Conservation (phyloP, 2,888 invertebrate genomes). For the Drosophila birchii region DNA sequence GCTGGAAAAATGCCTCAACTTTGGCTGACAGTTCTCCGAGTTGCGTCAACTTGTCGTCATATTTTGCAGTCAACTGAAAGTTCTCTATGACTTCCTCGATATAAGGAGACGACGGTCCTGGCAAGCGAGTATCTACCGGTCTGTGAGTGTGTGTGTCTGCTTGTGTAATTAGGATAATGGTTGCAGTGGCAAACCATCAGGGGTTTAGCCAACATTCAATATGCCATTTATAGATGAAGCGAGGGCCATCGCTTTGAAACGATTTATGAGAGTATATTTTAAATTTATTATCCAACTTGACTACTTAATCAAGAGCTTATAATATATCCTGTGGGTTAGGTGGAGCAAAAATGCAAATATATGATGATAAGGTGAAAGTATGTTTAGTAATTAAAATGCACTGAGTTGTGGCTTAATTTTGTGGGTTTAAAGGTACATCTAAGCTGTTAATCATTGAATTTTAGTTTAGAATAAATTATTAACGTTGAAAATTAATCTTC, state of each 20-base stretch:
- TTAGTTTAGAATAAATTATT: no score
- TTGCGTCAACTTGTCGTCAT: slow-evolving; percentile 64
- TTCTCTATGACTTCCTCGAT: slow-evolving; percentile 45
- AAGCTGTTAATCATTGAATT: not conserved
- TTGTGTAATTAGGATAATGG: slow-evolving; percentile 45
- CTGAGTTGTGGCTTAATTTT: not conserved
- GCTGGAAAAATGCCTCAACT: slow-evolving; percentile 64
- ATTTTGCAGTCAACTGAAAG: slow-evolving; percentile 51
- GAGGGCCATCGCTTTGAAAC: slow-evolving; percentile 8
- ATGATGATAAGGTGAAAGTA: no score
- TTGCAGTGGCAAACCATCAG: slow-evolving; percentile 33
- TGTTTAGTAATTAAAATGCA: not conserved
- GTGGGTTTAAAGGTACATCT: not conserved
- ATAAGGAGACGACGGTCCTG: slow-evolving; percentile 27
- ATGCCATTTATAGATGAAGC: slow-evolving; percentile 9
- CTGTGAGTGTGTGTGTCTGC: slow-evolving; percentile 4
- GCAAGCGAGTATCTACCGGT: slow-evolving; percentile 2
- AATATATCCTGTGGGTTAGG: not conserved
- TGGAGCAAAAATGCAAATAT: not conserved
- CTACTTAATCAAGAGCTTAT: not conserved
- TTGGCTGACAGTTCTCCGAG: slow-evolving; percentile 52
- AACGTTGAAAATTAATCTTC: not conserved
- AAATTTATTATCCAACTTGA: slow-evolving; percentile 11
- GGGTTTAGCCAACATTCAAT: slow-evolving; percentile 19
- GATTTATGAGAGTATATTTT: slow-evolving; percentile 6